phyloP scores from a whole-genome alignment of 2,888 invertebrate species.

The Stenolophus ochropezus region DNA sequence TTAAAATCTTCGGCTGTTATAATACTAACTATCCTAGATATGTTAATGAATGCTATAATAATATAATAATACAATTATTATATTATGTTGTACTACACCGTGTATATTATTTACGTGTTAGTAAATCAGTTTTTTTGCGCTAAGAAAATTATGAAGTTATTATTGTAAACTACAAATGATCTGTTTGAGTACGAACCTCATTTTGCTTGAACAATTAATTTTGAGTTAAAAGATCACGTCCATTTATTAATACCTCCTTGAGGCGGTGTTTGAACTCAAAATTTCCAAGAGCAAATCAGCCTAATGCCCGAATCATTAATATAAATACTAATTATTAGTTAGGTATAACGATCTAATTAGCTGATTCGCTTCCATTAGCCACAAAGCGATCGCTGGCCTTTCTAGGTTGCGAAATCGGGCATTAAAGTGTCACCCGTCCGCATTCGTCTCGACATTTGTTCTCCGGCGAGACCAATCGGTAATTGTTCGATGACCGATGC shows the following conservation, averaged over 20 bases:
- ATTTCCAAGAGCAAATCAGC: not conserved
- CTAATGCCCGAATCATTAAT: slow-evolving; percentile 1
- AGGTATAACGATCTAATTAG: not conserved
- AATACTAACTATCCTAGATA: too few species aligned
- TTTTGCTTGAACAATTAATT: not conserved
- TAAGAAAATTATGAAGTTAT: not conserved
- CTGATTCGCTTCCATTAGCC: not conserved
- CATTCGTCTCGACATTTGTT: slow-evolving; percentile 17
- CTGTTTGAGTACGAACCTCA: not conserved
- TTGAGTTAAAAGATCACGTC: not conserved
- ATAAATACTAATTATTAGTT: not conserved
- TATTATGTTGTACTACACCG: too few species aligned
- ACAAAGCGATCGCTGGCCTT: not conserved
- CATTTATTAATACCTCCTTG: not conserved
- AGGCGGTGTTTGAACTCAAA: not conserved
- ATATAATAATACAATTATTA: too few species aligned
- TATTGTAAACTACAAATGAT: not conserved
- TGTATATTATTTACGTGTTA: too few species aligned
- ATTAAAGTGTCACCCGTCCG: slow-evolving; percentile 23
- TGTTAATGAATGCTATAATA: too few species aligned
- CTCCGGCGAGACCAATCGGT: not conserved
- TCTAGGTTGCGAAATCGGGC: slow-evolving; percentile 7
- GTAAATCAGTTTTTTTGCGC: too few species aligned
- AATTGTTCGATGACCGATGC: slow-evolving; percentile 14
- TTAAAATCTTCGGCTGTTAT: too few species aligned